These are phyloP conservation scores for Micrasema minimum DNA, from an alignment of 1,140 invertebrate species.

Conservation along the genomic window DNA sequence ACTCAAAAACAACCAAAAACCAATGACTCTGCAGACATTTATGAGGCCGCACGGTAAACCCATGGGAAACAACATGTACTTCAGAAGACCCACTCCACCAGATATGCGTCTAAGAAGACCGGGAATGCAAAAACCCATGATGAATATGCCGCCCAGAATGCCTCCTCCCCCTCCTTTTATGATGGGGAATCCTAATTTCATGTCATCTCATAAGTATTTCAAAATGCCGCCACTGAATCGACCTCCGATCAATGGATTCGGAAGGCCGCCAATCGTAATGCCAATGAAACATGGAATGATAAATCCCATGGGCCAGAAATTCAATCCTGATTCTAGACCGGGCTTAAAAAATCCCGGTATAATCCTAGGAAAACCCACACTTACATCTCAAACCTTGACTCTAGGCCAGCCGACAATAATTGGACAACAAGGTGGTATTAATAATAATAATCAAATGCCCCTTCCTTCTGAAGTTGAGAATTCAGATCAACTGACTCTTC, in stretches of 20 bases:
- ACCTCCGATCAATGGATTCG: constrained; percentile 56
- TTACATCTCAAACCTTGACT: constrained; percentile 60
- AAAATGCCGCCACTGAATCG: constrained; percentile 58
- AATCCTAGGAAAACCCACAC: constrained; percentile 58
- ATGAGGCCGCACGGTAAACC: constrained; percentile 60
- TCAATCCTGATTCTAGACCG: constrained; percentile 35
- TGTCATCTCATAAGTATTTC: constrained; percentile 56
- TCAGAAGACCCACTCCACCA: constrained; percentile 59
- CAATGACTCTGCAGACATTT: constrained; percentile 63
- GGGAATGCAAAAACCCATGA: constrained; percentile 55
- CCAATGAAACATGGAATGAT: constrained; percentile 60
- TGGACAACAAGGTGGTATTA: constrained; percentile 62
- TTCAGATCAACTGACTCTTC: constrained; percentile 57
- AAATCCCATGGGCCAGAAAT: constrained; percentile 19
- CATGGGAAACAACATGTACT: constrained; percentile 57
- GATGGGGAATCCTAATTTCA: constrained; percentile 57
- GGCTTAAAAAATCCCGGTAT: constrained; percentile 54
- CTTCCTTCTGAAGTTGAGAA: constrained; percentile 58
- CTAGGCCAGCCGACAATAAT: constrained; percentile 64
- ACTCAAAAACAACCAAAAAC: constrained; percentile 59
- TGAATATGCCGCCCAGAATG: constrained; percentile 56
- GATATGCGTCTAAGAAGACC: constrained; percentile 64
- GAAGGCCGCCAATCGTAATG: constrained; percentile 56
- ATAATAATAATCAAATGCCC: constrained; percentile 64
- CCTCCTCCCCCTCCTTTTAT: constrained; percentile 58